Evolutionary conservation across 1,140 invertebrate species (phyloP).

Genomic region (Drosophila asahinai): DNA sequence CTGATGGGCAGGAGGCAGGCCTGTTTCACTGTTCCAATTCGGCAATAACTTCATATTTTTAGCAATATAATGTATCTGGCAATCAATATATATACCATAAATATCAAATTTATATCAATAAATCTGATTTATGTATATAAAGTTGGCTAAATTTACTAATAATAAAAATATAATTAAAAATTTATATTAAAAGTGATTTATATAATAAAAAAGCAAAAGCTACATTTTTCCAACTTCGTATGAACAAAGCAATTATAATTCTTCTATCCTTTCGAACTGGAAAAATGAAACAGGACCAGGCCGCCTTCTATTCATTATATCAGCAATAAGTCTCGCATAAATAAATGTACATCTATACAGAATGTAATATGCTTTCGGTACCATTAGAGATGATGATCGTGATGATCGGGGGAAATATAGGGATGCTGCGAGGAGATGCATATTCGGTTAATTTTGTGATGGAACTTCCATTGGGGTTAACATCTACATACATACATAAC

Average conservation of each 20-base stretch:
- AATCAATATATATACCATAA: no score
- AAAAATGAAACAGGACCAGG: background rate
- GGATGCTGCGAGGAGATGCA: constrained; percentile 11
- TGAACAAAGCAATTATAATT: no score
- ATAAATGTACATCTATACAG: constrained; percentile 1
- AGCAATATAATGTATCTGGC: background rate
- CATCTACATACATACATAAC: constrained; percentile 18
- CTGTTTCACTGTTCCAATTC: background rate
- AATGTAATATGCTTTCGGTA: constrained; percentile 27
- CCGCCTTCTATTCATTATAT: background rate
- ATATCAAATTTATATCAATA: no score
- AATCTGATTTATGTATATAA: no score
- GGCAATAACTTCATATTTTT: background rate
- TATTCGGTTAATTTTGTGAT: constrained; percentile 15
- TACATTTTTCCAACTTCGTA: no score
- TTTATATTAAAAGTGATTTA: no score
- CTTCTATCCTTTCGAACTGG: background rate
- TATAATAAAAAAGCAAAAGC: no score
- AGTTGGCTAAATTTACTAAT: no score
- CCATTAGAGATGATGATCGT: constrained; percentile 2
- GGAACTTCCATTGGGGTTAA: constrained; percentile 10
- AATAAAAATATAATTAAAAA: background rate
- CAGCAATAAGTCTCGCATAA: constrained; percentile 10
- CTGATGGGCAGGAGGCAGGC: background rate
- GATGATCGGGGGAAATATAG: background rate